These are phyloP conservation scores for Rhabdornis inornatus DNA, from an alignment of 2,113 vertebrate genomes.

Conservation along the genomic window DNA sequence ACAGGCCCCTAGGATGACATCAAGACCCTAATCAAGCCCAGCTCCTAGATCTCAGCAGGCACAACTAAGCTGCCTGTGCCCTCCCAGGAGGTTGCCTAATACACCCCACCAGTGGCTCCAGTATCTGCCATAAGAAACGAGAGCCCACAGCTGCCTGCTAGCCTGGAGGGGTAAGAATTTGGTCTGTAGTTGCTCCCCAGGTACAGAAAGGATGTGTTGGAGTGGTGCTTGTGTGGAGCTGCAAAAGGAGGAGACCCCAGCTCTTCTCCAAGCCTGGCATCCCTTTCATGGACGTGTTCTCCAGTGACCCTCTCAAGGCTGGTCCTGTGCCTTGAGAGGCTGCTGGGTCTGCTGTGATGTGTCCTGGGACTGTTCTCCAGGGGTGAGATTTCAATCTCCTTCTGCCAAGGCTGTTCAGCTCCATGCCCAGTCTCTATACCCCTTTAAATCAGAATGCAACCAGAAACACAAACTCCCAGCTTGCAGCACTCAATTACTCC, in stretches of 20 bases:
- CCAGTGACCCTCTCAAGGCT: not conserved
- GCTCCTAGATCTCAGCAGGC: not conserved
- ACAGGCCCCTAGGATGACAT: not conserved
- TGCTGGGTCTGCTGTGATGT: not conserved
- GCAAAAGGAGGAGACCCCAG: not conserved
- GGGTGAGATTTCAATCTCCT: not conserved
- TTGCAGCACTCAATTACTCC: constrained; percentile 54
- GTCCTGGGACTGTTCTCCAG: fast-evolving
- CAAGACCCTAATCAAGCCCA: not conserved
- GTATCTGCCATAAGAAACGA: fast-evolving
- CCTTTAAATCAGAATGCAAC: constrained; percentile 15
- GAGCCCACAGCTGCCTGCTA: not conserved
- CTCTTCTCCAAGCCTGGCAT: not conserved
- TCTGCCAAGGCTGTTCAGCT: not conserved
- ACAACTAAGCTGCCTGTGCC: not conserved
- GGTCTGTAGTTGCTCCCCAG: not conserved
- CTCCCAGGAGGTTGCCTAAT: not conserved
- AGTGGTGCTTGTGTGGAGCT: not conserved
- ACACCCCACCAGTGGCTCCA: not conserved
- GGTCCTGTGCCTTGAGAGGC: not conserved
- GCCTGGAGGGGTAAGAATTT: not conserved
- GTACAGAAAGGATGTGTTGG: not conserved
- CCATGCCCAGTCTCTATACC: fast-evolving
- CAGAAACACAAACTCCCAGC: constrained; percentile 12
- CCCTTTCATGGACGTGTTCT: fast-evolving